Evolutionary conservation across 2,797 vertebrate species (phyloP), one percentile per base, ranked within the genome.

Genomic region (Helostoma temminkii): DNA sequence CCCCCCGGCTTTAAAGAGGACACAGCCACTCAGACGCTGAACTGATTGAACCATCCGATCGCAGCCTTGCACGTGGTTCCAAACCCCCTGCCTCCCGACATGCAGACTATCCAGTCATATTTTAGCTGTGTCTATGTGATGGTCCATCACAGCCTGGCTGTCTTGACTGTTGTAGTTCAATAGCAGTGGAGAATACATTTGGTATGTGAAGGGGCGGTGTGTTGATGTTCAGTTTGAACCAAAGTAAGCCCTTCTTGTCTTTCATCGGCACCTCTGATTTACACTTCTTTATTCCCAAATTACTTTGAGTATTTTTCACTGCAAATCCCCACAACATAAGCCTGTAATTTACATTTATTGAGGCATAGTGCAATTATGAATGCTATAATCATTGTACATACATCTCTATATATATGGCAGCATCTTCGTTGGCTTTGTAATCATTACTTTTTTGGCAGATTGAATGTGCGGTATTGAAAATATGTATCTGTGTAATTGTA

Each of bases 401-500:
- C 93, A 94, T 95, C 90, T 94, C 89, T 95, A 43, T 86, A 76
- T 90, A 90, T 95, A 93, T 92, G 84, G 91, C 93, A 94, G 90
- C 91, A 94, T 95, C 93, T 94, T 94, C 95, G 94, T 92, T 95
- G 93, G 95, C 96, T 97, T 96, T 96, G 93, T 96, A 96, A 96
- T 97, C 95, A 95, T 96, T 90, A 93, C 91, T 93, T 95, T 88
- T 94, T 94, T 94, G 95, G 95, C 96, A 95, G 95, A 96, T 93
- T 96, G 96, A 97, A 97, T 97, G 96, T 98, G 96, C 92, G 86
- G 93, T 96, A 94, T 96, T 95, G 95, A 94, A 93, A 93, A 93
- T 95, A 95, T 96, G 95, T 97, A 97, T 95, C 95, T 96, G 94
- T 96, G 94, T 98, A 95, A 96, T 95, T 96, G 94, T 96, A 95